Conservation (phyloP, 1,140 invertebrate genomes). For the Drosophila arawakana region DNA sequence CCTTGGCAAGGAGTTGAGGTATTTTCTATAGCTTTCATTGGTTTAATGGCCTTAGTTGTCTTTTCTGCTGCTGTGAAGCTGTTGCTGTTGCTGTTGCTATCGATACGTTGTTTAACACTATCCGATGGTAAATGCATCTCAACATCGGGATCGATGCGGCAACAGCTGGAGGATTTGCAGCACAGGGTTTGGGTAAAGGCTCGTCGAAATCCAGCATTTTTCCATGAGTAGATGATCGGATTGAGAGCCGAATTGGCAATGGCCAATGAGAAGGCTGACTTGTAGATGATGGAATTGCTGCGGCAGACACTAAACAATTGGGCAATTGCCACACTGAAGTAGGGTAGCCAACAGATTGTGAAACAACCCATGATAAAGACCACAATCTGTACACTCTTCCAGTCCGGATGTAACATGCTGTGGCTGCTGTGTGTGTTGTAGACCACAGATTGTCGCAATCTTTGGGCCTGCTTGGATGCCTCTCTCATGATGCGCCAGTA, state of each 20-base stretch:
- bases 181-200: constrained; percentile 88
- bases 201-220: constrained; percentile 89
- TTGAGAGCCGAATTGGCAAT: constrained; percentile 91
- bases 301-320: constrained; percentile 86
- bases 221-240: constrained; percentile 93
- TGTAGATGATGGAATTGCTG: constrained; percentile 87
- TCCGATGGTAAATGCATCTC: constrained; percentile 58
- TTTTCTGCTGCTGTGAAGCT: background rate
- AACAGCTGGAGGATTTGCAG: constrained; percentile 86
- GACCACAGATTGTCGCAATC: constrained; percentile 85
- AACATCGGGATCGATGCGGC: constrained; percentile 42
- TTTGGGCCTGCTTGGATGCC: constrained; percentile 88
- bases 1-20: constrained; percentile 33
- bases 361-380: constrained; percentile 90
- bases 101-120: constrained; percentile 55
- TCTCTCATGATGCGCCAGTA: constrained; percentile 91
- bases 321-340: constrained; percentile 88
- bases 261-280: constrained; percentile 89
- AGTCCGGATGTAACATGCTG: constrained; percentile 87
- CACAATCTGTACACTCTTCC: constrained; percentile 91
- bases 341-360: constrained; percentile 91
- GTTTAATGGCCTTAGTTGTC: constrained; percentile 2
- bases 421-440: constrained; percentile 83
- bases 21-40: constrained; percentile 21
- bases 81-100: constrained; percentile 37